phyloP scores from a whole-genome alignment of 2,888 invertebrate genomes.

The Clitarchus hookeri region DNA sequence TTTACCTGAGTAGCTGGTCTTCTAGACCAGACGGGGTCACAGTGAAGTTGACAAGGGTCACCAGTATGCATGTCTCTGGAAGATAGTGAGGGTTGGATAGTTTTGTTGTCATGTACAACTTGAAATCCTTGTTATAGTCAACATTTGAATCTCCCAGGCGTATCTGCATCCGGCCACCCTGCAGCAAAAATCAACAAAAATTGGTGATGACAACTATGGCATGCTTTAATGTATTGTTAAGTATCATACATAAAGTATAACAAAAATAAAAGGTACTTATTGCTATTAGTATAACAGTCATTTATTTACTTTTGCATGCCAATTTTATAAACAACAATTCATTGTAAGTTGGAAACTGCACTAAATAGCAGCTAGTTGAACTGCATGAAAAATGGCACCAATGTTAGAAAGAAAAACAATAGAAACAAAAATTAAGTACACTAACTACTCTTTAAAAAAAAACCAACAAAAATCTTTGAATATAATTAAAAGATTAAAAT shows the following conservation, averaged over 20 bases:
- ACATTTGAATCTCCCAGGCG: conserved; percentile 85
- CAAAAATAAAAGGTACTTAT: not conserved
- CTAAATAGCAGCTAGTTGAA: too few relatives aligned
- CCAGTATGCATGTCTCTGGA: conserved; percentile 91
- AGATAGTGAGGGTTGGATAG: conserved; percentile 91
- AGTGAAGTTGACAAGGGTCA: conserved; percentile 90
- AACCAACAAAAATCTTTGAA: too few relatives aligned
- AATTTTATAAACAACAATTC: too few relatives aligned
- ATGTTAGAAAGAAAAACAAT: too few relatives aligned
- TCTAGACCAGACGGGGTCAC: conserved; percentile 89
- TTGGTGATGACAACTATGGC: not conserved
- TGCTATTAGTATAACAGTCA: too few relatives aligned
- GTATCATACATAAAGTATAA: not conserved
- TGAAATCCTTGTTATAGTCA: conserved; percentile 86
- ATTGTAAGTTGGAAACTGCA: too few relatives aligned
- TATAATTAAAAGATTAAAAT: too few relatives aligned
- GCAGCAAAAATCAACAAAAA: conserved; percentile 29
- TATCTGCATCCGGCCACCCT: conserved; percentile 80
- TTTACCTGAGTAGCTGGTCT: conserved; percentile 88
- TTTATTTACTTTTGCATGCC: too few relatives aligned
- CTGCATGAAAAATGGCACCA: too few relatives aligned
- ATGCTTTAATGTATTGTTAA: too few relatives aligned
- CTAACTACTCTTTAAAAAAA: too few relatives aligned
- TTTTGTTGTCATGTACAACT: conserved; percentile 89
- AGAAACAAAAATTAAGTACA: too few relatives aligned